phyloP scores from a whole-genome alignment of 2,113 vertebrate species.

The Hypomesus transpacificus region DNA sequence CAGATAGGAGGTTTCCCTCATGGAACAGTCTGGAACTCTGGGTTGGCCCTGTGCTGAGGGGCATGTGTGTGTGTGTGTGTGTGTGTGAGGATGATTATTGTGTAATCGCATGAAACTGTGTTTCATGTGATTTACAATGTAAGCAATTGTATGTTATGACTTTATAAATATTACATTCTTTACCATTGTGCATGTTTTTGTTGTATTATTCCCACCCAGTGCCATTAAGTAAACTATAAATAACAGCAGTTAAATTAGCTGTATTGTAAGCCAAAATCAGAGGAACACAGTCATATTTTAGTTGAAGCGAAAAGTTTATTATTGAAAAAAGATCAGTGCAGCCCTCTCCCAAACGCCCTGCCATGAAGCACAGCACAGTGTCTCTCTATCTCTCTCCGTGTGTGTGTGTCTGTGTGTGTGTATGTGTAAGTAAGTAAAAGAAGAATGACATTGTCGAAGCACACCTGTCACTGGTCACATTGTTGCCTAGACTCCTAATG shows the following conservation, averaged over 20 bases:
- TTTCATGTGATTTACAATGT: too few species aligned
- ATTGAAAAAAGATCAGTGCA: constrained; percentile 24
- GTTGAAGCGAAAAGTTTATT: constrained; percentile 55
- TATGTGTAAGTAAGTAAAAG: too few species aligned
- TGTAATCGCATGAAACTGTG: too few species aligned
- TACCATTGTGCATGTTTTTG: background rate
- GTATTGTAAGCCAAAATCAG: background rate
- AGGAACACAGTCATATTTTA: background rate
- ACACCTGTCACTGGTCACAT: background rate
- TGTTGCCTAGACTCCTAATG: background rate
- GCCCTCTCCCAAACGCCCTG: constrained; percentile 30
- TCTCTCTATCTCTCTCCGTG: too few species aligned
- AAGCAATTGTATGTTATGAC: too few species aligned
- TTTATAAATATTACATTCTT: too few species aligned
- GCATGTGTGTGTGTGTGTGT: too few species aligned
- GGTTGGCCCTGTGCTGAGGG: too few species aligned
- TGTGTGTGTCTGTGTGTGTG: too few species aligned
- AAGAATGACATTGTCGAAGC: too few species aligned
- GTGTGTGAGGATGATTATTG: too few species aligned
- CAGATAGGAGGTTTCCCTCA: constrained; percentile 1
- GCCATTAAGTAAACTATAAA: too few species aligned
- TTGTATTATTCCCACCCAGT: background rate
- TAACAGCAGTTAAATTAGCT: background rate
- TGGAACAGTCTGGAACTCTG: background rate
- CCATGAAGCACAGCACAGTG: background rate